These are phyloP conservation scores for Zootoca vivipara DNA, from an alignment of 2,113 vertebrate species.

Conservation along the genomic window DNA sequence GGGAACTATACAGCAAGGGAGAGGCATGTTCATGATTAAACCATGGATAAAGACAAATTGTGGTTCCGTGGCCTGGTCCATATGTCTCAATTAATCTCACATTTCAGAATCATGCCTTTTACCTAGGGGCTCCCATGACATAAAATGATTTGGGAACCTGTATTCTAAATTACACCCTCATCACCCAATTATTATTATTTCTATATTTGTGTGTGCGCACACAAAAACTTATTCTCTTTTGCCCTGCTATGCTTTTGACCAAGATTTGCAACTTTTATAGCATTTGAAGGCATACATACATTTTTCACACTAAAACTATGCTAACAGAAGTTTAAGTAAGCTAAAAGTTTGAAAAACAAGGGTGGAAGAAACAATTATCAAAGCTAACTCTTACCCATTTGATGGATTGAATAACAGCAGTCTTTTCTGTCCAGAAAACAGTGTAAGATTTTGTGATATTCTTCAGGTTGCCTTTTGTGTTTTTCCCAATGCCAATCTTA, in stretches of 20 bases:
- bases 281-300: neutral
- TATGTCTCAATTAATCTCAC: neutral
- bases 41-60: no score
- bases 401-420: slow-evolving; percentile 98
- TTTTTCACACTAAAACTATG: neutral
- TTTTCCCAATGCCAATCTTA: slow-evolving; percentile 94
- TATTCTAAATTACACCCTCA: neutral
- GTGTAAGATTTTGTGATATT: slow-evolving; percentile 91
- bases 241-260: neutral
- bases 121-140: neutral
- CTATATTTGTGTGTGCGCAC: neutral
- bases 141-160: neutral
- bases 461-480: slow-evolving; percentile 88
- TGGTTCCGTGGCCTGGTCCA: no score
- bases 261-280: neutral
- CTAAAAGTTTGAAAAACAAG: neutral
- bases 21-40: no score
- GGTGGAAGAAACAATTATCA: neutral
- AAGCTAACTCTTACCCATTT: slow-evolving; percentile 87
- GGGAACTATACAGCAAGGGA: no score
- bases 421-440: slow-evolving; percentile 98
- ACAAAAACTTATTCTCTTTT: neutral
- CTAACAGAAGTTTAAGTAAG: neutral
- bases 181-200: neutral
- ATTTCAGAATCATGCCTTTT: neutral